phyloP scores from a whole-genome alignment of 2,888 invertebrate species.

The Pterostichus niger region DNA sequence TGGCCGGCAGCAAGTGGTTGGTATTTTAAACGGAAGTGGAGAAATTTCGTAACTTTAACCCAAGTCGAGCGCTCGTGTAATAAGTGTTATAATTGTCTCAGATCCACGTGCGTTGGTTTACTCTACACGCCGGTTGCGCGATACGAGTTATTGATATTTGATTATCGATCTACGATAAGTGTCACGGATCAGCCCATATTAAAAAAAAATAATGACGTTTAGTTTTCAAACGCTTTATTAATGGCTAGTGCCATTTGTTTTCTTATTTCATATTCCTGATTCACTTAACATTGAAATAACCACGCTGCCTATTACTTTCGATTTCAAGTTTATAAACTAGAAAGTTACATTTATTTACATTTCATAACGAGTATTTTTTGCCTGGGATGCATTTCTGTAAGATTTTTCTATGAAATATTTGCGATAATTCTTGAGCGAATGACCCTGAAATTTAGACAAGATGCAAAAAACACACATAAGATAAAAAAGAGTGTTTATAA shows the following conservation, averaged over 20 bases:
- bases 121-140: not conserved
- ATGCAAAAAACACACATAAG: slow-evolving; percentile 5
- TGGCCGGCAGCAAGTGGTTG: not conserved
- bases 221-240: not conserved
- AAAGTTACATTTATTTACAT: slow-evolving; percentile 62
- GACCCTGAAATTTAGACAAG: slow-evolving; percentile 12
- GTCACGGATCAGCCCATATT: slow-evolving; percentile 1
- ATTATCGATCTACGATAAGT: slow-evolving; percentile 10
- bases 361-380: slow-evolving; percentile 47
- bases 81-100: no score
- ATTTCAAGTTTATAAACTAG: slow-evolving; percentile 64
- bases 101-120: not conserved
- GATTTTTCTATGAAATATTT: slow-evolving; percentile 22
- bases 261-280: slow-evolving; percentile 26
- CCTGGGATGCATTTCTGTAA: slow-evolving; percentile 18
- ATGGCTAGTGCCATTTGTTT: slow-evolving; percentile 13
- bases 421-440: not conserved
- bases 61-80: no score
- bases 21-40: not conserved
- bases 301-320: slow-evolving; percentile 57
- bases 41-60: not conserved
- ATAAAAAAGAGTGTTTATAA: slow-evolving; percentile 17
- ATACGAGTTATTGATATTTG: not conserved
- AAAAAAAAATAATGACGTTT: slow-evolving; percentile 31
- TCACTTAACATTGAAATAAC: slow-evolving; percentile 61